These are phyloP conservation scores for Callospermophilus lateralis DNA, from an alignment of 2,113 vertebrate species.

Conservation along the genomic window DNA sequence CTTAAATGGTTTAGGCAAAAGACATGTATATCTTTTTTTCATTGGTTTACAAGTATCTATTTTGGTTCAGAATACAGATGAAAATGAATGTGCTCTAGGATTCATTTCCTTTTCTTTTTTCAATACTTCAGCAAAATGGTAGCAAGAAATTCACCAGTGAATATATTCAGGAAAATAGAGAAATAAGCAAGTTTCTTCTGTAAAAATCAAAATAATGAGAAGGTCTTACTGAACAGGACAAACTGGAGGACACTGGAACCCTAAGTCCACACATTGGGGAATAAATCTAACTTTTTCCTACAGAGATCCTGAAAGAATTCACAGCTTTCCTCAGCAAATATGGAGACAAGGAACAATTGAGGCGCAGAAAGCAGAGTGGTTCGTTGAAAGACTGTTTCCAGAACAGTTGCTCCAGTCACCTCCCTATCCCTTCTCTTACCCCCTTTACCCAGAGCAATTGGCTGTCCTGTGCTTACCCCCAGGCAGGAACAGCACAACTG, in stretches of 20 bases:
- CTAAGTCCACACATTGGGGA: neutral
- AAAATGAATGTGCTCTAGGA: neutral
- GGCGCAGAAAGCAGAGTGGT: neutral
- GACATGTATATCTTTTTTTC: neutral
- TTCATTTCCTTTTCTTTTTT: neutral
- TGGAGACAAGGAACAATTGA: neutral
- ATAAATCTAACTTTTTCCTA: neutral
- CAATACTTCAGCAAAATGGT: neutral
- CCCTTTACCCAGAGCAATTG: neutral
- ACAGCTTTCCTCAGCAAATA: neutral
- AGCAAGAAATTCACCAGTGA: neutral
- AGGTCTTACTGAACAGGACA: neutral
- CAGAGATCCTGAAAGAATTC: neutral
- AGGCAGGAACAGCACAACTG: neutral
- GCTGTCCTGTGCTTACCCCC: neutral
- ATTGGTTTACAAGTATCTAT: neutral
- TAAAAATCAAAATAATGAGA: conserved; percentile 23
- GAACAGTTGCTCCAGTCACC: neutral
- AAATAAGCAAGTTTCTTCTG: neutral
- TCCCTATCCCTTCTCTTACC: neutral
- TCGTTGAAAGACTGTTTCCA: neutral
- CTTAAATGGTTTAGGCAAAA: neutral
- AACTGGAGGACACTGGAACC: neutral
- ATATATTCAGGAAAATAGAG: neutral
- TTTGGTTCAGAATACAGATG: neutral